A percentile compares a stretch with the other conserved stretches of the same genome.
Evolutionary conservation across 1,140 invertebrate species (phyloP).

Genomic region (Leptonema lineaticorne): DNA sequence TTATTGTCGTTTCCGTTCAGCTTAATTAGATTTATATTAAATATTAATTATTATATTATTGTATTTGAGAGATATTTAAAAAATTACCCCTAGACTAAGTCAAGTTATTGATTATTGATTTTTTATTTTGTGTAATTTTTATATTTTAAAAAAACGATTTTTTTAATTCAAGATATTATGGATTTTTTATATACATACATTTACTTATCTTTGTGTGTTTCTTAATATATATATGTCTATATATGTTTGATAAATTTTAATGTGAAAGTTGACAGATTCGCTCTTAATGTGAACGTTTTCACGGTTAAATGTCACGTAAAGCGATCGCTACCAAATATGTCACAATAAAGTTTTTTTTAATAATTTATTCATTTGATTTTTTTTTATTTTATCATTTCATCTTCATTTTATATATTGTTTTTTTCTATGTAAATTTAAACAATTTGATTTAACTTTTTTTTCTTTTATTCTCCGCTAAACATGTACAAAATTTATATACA

Average conservation of each 20-base stretch:
- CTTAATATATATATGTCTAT: constrained; percentile 8
- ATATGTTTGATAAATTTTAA: constrained; percentile 29
- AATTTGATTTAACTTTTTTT: constrained; percentile 6
- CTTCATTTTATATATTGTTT: too few relatives aligned
- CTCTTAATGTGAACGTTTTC: constrained; percentile 20
- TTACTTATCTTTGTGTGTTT: constrained; percentile 24
- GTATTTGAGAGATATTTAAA: constrained; percentile 36
- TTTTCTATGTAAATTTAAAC: constrained; percentile 40
- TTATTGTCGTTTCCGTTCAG: constrained; percentile 36
- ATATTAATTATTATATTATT: constrained; percentile 31
- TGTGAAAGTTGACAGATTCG: constrained; percentile 25
- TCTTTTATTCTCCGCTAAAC: too few relatives aligned
- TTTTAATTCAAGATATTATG: constrained; percentile 28
- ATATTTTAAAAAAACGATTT: constrained; percentile 27
- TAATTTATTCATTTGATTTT: constrained; percentile 40
- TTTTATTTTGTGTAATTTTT: constrained; percentile 41
- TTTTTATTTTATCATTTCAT: constrained; percentile 27
- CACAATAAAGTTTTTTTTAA: constrained; percentile 39
- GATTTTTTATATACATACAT: constrained; percentile 30
- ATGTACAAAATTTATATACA: too few relatives aligned
- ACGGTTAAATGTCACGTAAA: constrained; percentile 26
- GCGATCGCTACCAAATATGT: constrained; percentile 42
- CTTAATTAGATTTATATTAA: constrained; percentile 41
- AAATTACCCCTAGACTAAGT: constrained; percentile 34
- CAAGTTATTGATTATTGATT: constrained; percentile 36